Evolutionary conservation across 2,113 vertebrate species (phyloP).

Genomic region (Siphamia tubifer): DNA sequence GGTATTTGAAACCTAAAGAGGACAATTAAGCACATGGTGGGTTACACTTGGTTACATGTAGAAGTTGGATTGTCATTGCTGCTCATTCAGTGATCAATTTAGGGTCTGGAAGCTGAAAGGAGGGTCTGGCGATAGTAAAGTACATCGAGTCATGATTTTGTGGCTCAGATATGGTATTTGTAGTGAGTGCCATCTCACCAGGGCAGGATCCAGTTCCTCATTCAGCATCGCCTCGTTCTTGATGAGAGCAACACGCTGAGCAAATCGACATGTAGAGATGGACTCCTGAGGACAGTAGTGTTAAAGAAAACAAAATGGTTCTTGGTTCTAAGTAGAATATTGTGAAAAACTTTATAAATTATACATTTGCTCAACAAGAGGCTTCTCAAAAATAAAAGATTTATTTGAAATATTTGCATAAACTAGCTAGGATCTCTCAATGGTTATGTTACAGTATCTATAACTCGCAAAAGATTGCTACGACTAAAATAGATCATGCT

Average conservation of each 20-base stretch:
- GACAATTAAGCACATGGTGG: slow-evolving; percentile 29
- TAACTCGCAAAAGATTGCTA: too few species aligned
- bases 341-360: too few species aligned
- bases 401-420: too few species aligned
- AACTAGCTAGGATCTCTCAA: too few species aligned
- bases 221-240: slow-evolving; percentile 94
- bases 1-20: slow-evolving; percentile 19
- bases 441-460: too few species aligned
- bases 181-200: slow-evolving; percentile 81
- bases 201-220: slow-evolving; percentile 90
- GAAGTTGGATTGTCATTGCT: slow-evolving; percentile 11
- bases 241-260: slow-evolving; percentile 93
- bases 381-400: too few species aligned
- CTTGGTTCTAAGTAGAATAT: not conserved
- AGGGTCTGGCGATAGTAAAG: slow-evolving; percentile 31
- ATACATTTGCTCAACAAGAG: too few species aligned
- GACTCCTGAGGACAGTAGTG: slow-evolving; percentile 83
- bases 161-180: slow-evolving; percentile 9
- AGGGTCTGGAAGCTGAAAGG: slow-evolving; percentile 30
- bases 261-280: slow-evolving; percentile 95
- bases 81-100: slow-evolving; percentile 37
- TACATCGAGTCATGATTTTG: slow-evolving; percentile 23
- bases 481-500: not conserved
- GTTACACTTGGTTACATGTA: slow-evolving; percentile 33
- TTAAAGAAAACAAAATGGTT: not conserved